Evolutionary conservation across 2,797 vertebrate genomes (phyloP).

Genomic region (Threskiornis aethiopicus): DNA sequence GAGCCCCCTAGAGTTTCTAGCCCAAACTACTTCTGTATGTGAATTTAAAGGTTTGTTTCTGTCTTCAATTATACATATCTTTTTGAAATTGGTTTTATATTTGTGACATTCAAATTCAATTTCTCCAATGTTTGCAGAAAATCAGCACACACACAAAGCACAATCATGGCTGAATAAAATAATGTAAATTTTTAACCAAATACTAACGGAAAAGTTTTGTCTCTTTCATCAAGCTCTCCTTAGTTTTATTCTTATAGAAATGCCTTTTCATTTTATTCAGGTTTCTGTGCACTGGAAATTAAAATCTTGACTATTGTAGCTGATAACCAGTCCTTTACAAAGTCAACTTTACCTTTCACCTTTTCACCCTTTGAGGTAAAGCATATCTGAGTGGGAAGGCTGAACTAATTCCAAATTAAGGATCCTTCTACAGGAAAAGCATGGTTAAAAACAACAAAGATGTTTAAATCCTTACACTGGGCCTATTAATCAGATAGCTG

Average conservation of each 20-base stretch:
- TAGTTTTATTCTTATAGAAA: neutral
- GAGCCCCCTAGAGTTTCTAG: neutral
- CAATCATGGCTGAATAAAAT: neutral
- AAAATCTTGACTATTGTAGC: neutral
- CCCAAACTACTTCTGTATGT: neutral
- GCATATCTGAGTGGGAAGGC: neutral
- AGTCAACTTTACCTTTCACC: neutral
- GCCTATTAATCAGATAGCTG: neutral
- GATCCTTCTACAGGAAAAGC: neutral
- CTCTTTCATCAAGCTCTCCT: neutral
- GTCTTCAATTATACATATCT: neutral
- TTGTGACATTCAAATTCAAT: neutral
- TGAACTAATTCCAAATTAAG: constrained; percentile 12
- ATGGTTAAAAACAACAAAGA: neutral
- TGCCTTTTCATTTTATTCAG: neutral
- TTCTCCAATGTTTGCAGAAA: neutral
- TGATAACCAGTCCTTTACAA: neutral
- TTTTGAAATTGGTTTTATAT: constrained; percentile 5
- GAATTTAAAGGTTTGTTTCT: neutral
- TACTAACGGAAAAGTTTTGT: neutral
- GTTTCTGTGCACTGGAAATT: neutral
- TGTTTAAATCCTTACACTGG: neutral
- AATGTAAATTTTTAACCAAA: neutral
- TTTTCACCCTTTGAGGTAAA: constrained; percentile 6
- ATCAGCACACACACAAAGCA: neutral